Evolutionary conservation across 2,888 invertebrate species (phyloP), one percentile per base, ranked within the genome.

Genomic region (Hydroisotoma schaefferi): DNA sequence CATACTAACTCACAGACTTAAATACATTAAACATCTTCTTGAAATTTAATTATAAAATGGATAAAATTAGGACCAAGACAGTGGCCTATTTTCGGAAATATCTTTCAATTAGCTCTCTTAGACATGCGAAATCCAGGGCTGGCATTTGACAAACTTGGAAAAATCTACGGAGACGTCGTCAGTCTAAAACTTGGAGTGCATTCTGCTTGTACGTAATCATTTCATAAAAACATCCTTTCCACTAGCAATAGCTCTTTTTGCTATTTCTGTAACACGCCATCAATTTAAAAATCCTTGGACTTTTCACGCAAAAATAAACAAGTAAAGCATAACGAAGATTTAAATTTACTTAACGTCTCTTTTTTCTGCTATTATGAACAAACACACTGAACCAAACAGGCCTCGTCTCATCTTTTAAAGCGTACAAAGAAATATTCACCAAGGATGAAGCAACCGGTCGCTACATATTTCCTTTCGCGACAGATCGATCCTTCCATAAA

Each of bases 131-230:
- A 55, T 33, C 47, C 55, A 2, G 48, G 55, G 22, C 25, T 33
- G n/a, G 59, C 55, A 10, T 29, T 59, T 12, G 27, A 27, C 4
- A 59, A 55, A 15, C 28, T 59, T 20, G 54, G 55, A 12, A 26
- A 47, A 20, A 59, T 47, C 28, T 59, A 59, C 23, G 59, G 59
- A 25, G 48, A 55, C 15, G 22, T 59, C 10, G 55, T 59, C 48
- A 25, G 37, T 38, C 26, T 59, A 1, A 10, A 37, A 25, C 10
- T 48, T 27, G 59, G 59, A 26, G 12, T 29, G 1, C 38, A 46
- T 26, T 18, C 47, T 15, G 38, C 49, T 26, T 29, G 59, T 59
- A 43, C 10, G 25, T 52, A 55, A 55, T 49, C 28, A 48, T 12
- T 49, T 51, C 22, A 55, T 51, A 40, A 55, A 54, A 20, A 53